Conservation (phyloP, 2,797 vertebrate species). For the Chelon auratus region DNA sequence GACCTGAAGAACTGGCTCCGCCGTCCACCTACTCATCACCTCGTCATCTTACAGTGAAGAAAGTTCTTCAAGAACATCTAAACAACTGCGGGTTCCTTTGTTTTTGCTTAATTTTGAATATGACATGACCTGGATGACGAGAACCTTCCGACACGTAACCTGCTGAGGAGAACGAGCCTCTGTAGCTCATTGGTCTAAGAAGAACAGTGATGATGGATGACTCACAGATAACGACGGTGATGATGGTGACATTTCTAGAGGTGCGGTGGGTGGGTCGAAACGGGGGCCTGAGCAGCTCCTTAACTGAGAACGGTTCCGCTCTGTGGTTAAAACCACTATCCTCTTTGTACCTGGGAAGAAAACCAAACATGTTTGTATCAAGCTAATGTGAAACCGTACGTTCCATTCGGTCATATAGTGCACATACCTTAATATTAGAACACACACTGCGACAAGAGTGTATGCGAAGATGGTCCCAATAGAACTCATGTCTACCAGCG, state of each 20-base stretch:
- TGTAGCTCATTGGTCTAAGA: neutral
- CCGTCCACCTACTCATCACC: too few species aligned
- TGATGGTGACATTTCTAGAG: constrained; percentile 68
- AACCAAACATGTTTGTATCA: neutral
- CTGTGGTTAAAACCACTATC: constrained; percentile 31
- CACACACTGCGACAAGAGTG: constrained; percentile 84
- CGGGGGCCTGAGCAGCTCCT: constrained; percentile 61
- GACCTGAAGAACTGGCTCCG: too few species aligned
- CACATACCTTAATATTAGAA: constrained; percentile 86
- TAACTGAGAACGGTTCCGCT: constrained; percentile 32
- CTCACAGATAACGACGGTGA: constrained; percentile 73
- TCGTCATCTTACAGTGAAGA: too few species aligned
- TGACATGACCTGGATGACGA: too few species aligned
- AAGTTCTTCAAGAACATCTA: too few species aligned
- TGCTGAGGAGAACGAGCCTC: too few species aligned
- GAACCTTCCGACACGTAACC: too few species aligned
- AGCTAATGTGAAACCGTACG: too few species aligned
- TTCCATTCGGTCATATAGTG: neutral
- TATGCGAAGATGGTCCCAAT: constrained; percentile 87
- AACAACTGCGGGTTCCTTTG: too few species aligned
- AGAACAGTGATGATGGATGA: neutral
- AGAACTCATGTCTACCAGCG: constrained; percentile 86
- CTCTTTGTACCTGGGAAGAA: constrained; percentile 75
- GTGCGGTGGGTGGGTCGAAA: constrained; percentile 63
- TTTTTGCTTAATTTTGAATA: too few species aligned